Evolutionary conservation across 1,140 invertebrate species (phyloP).

Genomic region (Caenorhabditis remanei): DNA sequence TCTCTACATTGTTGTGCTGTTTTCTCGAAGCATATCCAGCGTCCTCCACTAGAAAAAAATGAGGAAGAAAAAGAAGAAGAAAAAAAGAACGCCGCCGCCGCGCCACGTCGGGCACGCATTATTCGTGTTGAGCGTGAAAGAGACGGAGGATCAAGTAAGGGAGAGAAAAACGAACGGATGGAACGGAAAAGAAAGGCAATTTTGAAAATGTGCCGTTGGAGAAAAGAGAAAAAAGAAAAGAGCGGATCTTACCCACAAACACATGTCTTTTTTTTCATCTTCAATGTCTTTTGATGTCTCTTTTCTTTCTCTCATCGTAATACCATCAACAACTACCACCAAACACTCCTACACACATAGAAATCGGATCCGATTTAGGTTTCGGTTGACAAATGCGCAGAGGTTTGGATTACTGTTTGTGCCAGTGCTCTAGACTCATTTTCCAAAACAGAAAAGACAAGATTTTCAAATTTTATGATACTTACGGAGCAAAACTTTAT

Average conservation of each 20-base stretch:
- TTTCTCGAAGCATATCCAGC: not conserved
- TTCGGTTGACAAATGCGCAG: not conserved
- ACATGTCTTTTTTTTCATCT: not conserved
- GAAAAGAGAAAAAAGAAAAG: not conserved
- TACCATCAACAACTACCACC: not conserved
- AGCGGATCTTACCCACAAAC: not conserved
- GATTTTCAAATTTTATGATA: too few relatives aligned
- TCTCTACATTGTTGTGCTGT: not conserved
- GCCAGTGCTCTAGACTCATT: not conserved
- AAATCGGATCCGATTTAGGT: conserved; percentile 19
- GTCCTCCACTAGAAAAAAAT: too few relatives aligned
- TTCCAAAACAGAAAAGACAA: too few relatives aligned
- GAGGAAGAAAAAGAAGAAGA: not conserved
- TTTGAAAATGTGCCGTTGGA: conserved; percentile 28
- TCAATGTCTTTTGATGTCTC: not conserved
- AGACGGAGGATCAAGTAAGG: not conserved
- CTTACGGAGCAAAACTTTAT: conserved; percentile 27
- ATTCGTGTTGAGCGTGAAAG: not conserved
- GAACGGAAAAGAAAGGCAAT: conserved; percentile 22
- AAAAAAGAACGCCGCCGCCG: not conserved
- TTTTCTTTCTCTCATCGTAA: not conserved
- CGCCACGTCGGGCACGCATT: not conserved
- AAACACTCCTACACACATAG: not conserved
- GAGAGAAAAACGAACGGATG: conserved; percentile 33
- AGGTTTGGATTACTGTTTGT: conserved; percentile 33